These are phyloP conservation scores for Nomada fabriciana DNA, from an alignment of 2,888 invertebrate species.

Conservation along the genomic window DNA sequence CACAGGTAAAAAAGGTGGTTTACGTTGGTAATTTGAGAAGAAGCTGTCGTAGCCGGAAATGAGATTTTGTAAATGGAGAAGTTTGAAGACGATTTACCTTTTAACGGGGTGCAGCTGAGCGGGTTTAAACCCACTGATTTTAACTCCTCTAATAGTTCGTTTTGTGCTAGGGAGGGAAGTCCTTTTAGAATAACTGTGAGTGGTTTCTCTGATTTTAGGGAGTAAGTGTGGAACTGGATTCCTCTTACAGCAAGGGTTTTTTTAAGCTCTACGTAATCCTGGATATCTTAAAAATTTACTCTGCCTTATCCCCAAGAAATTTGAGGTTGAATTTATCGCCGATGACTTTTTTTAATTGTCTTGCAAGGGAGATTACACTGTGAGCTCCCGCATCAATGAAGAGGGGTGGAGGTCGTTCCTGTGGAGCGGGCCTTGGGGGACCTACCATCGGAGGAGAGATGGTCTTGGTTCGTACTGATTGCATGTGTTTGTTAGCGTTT, in stretches of 20 bases:
- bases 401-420: background rate
- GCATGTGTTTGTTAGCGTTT: background rate
- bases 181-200: background rate
- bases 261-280: background rate
- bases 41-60: background rate
- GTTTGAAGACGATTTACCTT: background rate
- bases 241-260: background rate
- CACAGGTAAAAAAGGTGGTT: background rate
- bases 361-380: background rate
- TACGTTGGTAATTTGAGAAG: background rate
- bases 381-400: background rate
- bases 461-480: background rate
- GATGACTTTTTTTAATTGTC: background rate
- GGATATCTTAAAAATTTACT: background rate
- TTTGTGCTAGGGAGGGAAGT: background rate
- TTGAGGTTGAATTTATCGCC: background rate
- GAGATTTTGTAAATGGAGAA: background rate
- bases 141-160: background rate
- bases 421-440: background rate
- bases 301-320: background rate
- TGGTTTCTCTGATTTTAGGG: background rate
- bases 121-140: background rate
- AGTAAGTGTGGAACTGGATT: background rate
- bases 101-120: background rate
- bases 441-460: background rate